phyloP scores from a whole-genome alignment of 2,888 invertebrate genomes.

The Ochlodes sylvanus region DNA sequence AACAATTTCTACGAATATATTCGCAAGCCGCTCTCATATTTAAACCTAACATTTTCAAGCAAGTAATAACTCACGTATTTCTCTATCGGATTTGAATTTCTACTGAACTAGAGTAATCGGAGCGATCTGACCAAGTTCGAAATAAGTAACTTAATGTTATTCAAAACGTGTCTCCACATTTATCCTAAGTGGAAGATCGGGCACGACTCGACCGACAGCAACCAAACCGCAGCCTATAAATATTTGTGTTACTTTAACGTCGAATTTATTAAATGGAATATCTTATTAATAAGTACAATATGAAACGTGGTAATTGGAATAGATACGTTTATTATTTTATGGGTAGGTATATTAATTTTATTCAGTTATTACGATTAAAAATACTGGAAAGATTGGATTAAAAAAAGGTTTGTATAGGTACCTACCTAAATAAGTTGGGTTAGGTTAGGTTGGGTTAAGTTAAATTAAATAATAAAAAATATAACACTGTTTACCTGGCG shows the following conservation, averaged over 20 bases:
- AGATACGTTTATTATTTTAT: too few relatives aligned
- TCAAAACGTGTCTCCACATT: conserved; percentile 80
- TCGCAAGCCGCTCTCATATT: conserved; percentile 27
- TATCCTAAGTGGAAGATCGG: conserved; percentile 78
- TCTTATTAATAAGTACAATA: not conserved
- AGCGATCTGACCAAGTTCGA: conserved; percentile 61
- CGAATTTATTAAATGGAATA: not conserved
- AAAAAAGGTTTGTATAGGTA: too few relatives aligned
- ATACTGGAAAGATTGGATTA: too few relatives aligned
- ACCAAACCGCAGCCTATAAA: conserved; percentile 54
- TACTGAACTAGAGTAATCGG: conserved; percentile 53
- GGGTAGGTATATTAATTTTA: too few relatives aligned
- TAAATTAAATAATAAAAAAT: too few relatives aligned
- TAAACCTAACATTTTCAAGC: conserved; percentile 36
- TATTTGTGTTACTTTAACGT: not conserved
- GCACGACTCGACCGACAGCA: conserved; percentile 69
- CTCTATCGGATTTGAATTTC: conserved; percentile 59
- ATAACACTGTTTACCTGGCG: too few relatives aligned
- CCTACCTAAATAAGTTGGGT: too few relatives aligned
- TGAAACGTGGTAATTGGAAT: too few relatives aligned
- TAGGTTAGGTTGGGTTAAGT: too few relatives aligned
- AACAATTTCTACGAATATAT: conserved; percentile 19
- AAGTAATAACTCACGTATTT: conserved; percentile 55
- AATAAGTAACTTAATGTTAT: conserved; percentile 72
- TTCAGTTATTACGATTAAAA: too few relatives aligned